These are phyloP conservation scores for Psammodynastes pulverulentus DNA, from an alignment of 2,113 vertebrate genomes.

Conservation along the genomic window DNA sequence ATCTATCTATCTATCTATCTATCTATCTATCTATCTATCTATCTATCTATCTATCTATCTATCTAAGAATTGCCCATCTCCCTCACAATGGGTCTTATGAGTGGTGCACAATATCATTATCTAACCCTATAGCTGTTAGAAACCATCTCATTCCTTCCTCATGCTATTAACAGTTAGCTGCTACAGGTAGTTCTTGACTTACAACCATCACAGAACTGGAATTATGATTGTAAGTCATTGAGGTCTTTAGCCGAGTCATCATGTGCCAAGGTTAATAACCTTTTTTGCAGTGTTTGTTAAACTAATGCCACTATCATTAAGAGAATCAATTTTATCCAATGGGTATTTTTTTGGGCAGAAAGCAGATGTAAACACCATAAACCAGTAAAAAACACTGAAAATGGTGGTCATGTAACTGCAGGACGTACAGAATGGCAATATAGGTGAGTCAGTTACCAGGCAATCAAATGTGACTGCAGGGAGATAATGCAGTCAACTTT, in stretches of 20 bases:
- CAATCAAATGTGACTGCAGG: not conserved
- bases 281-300: not conserved
- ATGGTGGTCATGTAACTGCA: not conserved
- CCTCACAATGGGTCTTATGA: too few relatives aligned
- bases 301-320: not conserved
- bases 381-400: not conserved
- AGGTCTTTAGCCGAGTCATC: not conserved
- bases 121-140: not conserved
- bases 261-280: not conserved
- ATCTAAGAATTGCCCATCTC: too few relatives aligned
- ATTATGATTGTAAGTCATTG: not conserved
- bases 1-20: too few relatives aligned
- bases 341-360: not conserved
- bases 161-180: not conserved
- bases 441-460: not conserved
- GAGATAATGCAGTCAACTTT: not conserved
- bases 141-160: not conserved
- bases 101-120: too few relatives aligned
- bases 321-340: not conserved
- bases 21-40: too few relatives aligned
- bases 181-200: too few relatives aligned
- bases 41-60: too few relatives aligned
- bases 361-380: not conserved
- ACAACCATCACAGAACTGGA: not conserved
- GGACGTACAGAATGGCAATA: not conserved